Evolutionary conservation across 2,888 invertebrate genomes (phyloP).

Genomic region (Andrena fulva): DNA sequence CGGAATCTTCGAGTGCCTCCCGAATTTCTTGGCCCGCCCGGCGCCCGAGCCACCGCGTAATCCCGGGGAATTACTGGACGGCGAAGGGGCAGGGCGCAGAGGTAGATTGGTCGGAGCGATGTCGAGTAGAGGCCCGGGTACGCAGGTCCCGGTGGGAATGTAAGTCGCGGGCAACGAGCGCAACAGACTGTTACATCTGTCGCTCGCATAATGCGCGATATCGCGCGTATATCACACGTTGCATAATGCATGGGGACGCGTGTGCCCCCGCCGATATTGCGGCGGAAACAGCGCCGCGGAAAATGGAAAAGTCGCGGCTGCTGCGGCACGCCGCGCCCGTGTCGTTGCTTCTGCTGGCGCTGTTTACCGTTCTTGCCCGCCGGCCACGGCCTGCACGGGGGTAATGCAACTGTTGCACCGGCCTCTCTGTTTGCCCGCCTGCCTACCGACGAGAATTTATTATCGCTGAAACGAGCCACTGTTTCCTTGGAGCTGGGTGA

Average conservation of each 20-base stretch:
- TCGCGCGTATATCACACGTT: constrained; percentile 72
- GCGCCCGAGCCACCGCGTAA: background rate
- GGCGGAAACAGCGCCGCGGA: constrained; percentile 68
- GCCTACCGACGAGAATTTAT: constrained; percentile 44
- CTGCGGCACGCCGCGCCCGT: constrained; percentile 44
- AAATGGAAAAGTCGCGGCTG: constrained; percentile 69
- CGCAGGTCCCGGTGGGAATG: constrained; percentile 38
- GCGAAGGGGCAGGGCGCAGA: background rate
- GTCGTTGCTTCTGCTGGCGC: constrained; percentile 27
- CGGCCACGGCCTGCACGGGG: constrained; percentile 7
- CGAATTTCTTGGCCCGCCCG: background rate
- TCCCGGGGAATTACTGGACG: background rate
- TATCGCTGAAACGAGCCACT: constrained; percentile 24
- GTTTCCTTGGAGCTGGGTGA: constrained; percentile 1
- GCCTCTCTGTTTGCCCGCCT: constrained; percentile 30
- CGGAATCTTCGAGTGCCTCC: background rate
- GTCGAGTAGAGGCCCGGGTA: background rate
- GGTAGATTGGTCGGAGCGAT: background rate
- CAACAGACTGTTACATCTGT: constrained; percentile 76
- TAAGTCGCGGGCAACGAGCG: constrained; percentile 52
- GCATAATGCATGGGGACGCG: constrained; percentile 74
- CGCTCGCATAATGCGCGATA: constrained; percentile 75
- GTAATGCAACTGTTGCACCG: constrained; percentile 66
- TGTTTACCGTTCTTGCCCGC: constrained; percentile 18
- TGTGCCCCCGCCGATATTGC: constrained; percentile 65